Conservation (phyloP, 2,113 vertebrate species). For the Elephantulus edwardii region DNA sequence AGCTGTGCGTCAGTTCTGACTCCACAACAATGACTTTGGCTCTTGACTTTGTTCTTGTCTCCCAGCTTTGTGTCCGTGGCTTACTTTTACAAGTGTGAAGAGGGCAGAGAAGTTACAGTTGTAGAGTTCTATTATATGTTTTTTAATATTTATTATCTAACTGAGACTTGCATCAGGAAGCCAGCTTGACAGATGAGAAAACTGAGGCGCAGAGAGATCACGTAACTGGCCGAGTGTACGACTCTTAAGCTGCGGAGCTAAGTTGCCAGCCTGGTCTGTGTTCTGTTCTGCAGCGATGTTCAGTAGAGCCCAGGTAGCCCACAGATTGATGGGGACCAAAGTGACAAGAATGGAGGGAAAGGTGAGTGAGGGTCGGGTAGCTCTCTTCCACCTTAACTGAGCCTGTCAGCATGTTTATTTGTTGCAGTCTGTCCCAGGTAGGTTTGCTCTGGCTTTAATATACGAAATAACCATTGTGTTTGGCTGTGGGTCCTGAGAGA, state of each 20-base stretch:
- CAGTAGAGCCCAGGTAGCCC: background rate
- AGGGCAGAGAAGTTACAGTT: background rate
- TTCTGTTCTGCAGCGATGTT: background rate
- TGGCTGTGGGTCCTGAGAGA: constrained; percentile 51
- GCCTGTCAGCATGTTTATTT: background rate
- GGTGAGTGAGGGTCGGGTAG: background rate
- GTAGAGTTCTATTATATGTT: background rate
- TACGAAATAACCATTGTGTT: constrained; percentile 13
- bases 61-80: background rate
- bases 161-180: background rate
- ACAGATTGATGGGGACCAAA: background rate
- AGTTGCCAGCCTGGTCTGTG: background rate
- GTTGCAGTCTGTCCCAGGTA: constrained; percentile 26
- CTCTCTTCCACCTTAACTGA: background rate
- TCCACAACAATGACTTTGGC: no score
- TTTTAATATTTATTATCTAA: background rate
- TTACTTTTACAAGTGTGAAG: background rate
- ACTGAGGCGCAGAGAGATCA: background rate
- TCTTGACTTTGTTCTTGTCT: background rate
- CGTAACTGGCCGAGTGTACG: background rate
- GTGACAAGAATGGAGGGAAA: background rate
- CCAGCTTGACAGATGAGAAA: background rate
- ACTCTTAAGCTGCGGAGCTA: background rate
- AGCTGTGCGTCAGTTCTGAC: no score
- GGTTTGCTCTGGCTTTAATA: constrained; percentile 43